A percentile compares a stretch with the other conserved stretches of the same genome.
Evolutionary conservation across 1,140 invertebrate genomes (phyloP).

Genomic region (Drosophila pachea): DNA sequence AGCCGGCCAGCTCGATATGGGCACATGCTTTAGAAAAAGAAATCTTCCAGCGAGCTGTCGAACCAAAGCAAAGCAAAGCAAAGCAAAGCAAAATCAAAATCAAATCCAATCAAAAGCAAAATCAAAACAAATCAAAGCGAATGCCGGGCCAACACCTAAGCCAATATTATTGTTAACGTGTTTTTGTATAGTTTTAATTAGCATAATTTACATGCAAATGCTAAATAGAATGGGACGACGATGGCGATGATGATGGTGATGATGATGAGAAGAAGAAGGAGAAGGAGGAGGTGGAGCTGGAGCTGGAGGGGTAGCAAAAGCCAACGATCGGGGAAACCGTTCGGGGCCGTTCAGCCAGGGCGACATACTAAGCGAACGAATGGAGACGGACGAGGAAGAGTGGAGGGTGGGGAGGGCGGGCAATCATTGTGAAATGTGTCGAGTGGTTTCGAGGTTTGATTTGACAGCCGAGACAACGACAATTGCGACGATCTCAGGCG

Average conservation of each 20-base stretch:
- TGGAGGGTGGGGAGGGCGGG: not conserved
- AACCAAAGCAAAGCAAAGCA: conserved; percentile 19
- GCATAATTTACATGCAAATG: conserved; percentile 74
- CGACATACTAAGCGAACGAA: no score
- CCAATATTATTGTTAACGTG: conserved; percentile 68
- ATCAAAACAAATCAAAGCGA: conserved; percentile 21
- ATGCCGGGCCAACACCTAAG: conserved; percentile 61
- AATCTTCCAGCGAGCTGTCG: conserved; percentile 40
- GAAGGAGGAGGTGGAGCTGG: not conserved
- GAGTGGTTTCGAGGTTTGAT: conserved; percentile 61
- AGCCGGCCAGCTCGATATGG: conserved; percentile 29
- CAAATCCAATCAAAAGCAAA: conserved; percentile 7
- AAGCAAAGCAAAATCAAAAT: conserved; percentile 26
- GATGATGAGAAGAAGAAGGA: not conserved
- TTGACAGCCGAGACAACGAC: conserved; percentile 56
- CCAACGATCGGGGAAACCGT: not conserved
- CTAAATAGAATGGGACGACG: conserved; percentile 58
- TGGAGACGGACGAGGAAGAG: no score
- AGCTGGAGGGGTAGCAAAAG: not conserved
- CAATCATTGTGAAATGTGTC: conserved; percentile 67
- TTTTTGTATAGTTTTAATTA: conserved; percentile 74
- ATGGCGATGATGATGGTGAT: not conserved
- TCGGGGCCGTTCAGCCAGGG: no score
- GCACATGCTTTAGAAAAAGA: conserved; percentile 35
- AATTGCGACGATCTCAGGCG: conserved; percentile 54